Percentiles rank a stretch among this genome's conserved stretches.
Evolutionary conservation across 2,113 vertebrate genomes (phyloP).

Genomic region (Ahaetulla prasina): DNA sequence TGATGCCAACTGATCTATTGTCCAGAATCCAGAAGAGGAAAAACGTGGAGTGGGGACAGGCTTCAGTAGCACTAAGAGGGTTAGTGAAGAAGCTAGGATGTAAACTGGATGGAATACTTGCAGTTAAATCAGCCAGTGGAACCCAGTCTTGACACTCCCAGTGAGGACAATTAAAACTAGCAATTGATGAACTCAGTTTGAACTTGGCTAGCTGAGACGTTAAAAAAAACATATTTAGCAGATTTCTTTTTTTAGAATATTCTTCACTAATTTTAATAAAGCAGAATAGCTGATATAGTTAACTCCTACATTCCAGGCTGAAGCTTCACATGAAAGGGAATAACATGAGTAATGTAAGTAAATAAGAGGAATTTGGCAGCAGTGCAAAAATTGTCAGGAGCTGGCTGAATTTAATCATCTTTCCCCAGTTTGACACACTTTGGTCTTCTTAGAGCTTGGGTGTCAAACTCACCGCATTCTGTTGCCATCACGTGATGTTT

Average conservation of each 20-base stretch:
- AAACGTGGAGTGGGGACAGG: neutral
- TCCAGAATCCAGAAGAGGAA: neutral
- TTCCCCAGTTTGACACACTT: neutral
- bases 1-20: neutral
- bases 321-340: neutral
- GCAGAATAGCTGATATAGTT: neutral
- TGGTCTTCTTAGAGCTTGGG: neutral
- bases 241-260: neutral
- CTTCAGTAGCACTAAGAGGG: neutral
- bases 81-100: neutral
- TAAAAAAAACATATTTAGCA: neutral
- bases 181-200: constrained; percentile 6
- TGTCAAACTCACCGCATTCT: too few species aligned
- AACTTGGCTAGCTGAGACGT: constrained; percentile 8
- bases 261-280: constrained; percentile 22
- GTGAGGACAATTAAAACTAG: constrained; percentile 11
- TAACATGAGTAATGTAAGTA: neutral
- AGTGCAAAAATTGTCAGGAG: neutral
- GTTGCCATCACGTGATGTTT: too few species aligned
- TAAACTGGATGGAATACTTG: neutral
- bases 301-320: neutral
- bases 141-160: neutral
- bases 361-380: neutral
- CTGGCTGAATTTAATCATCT: neutral
- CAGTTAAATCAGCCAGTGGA: neutral